Percentiles rank a stretch among this genome's conserved stretches.
Conservation (phyloP, 2,113 vertebrate genomes). For the Cyanoderma ruficeps region DNA sequence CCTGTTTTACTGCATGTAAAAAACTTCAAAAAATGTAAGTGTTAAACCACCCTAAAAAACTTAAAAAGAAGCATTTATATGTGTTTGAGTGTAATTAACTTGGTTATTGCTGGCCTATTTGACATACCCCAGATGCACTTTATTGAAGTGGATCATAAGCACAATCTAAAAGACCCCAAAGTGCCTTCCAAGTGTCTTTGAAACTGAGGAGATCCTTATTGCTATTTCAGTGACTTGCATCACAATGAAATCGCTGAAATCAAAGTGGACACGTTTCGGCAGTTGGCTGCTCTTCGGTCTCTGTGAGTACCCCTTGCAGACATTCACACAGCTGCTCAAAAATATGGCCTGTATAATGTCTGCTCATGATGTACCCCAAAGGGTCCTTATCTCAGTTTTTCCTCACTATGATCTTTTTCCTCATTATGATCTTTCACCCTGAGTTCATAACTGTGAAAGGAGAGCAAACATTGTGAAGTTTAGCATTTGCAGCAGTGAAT, state of each 20-base stretch:
- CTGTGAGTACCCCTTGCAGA: slow-evolving; percentile 80
- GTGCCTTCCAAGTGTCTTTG: slow-evolving; percentile 12
- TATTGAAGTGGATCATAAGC: not conserved
- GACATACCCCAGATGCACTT: not conserved
- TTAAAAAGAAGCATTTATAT: not conserved
- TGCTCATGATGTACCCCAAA: not conserved
- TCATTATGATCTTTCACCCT: not conserved
- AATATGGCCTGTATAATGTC: not conserved
- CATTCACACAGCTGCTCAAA: not conserved
- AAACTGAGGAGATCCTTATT: slow-evolving; percentile 49
- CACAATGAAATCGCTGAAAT: slow-evolving; percentile 89
- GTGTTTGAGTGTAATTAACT: not conserved
- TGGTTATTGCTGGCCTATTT: not conserved
- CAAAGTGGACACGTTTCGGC: slow-evolving; percentile 82
- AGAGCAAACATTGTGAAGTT: slow-evolving; percentile 16
- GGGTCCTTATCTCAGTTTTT: not conserved
- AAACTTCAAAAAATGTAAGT: slow-evolving; percentile 90
- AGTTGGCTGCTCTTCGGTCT: slow-evolving; percentile 82
- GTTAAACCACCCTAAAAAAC: not conserved
- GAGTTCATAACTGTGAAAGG: not conserved
- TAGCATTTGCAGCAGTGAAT: slow-evolving; percentile 26
- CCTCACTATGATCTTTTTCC: not conserved
- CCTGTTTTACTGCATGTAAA: slow-evolving; percentile 85
- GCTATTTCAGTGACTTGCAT: slow-evolving; percentile 85
- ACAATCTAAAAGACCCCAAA: not conserved